Conservation (phyloP, 2,113 vertebrate species). For the Pimephales promelas region DNA sequence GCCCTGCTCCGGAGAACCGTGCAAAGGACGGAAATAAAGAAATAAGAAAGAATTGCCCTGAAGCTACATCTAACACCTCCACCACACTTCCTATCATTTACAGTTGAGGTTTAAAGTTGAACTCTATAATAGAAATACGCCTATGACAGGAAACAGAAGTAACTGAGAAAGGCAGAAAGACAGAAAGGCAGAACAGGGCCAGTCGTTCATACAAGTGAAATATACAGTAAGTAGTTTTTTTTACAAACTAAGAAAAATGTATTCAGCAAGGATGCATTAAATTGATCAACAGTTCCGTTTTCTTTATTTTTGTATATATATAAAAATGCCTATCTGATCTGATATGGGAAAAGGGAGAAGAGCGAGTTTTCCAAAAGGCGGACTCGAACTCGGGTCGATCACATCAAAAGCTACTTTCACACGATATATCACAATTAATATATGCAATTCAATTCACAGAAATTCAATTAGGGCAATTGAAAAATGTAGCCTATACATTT, state of each 20-base stretch:
- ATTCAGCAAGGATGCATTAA: not conserved
- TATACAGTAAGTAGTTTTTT: not conserved
- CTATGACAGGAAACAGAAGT: constrained; percentile 59
- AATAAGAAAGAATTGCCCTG: constrained; percentile 57
- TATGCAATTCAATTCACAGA: too few relatives aligned
- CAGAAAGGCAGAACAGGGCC: not conserved
- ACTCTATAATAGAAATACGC: constrained; percentile 56
- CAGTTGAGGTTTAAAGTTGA: constrained; percentile 66
- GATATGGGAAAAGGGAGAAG: too few relatives aligned
- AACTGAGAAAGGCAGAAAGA: constrained; percentile 22
- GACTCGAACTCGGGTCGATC: too few relatives aligned
- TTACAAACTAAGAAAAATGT: not conserved
- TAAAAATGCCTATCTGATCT: too few relatives aligned
- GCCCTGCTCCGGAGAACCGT: constrained; percentile 46
- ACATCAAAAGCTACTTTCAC: too few relatives aligned
- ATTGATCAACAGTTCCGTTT: too few relatives aligned
- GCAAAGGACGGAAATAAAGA: constrained; percentile 56
- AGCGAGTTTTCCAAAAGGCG: too few relatives aligned
- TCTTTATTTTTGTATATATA: too few relatives aligned
- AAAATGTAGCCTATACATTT: too few relatives aligned
- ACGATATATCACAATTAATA: too few relatives aligned
- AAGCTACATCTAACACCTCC: constrained; percentile 57
- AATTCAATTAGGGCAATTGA: too few relatives aligned
- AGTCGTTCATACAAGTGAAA: not conserved
- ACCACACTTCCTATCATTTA: constrained; percentile 61